Evolutionary conservation across 2,113 vertebrate species (phyloP), one percentile per base, ranked within the genome.

Genomic region (Fukomys damarensis): DNA sequence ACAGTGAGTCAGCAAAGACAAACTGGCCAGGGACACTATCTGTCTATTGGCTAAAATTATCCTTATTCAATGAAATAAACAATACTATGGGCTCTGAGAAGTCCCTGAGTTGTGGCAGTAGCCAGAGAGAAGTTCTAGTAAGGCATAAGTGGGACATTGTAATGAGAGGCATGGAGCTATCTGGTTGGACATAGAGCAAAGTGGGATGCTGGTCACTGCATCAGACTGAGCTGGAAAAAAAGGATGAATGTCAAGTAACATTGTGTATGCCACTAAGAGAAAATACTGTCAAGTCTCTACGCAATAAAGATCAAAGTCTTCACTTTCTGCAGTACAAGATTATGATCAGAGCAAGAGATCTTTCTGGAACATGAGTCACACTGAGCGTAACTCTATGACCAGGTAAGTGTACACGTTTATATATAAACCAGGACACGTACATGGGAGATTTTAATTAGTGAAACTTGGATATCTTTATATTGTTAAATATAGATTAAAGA

Each of bases 391-490:
- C 54, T 72, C 32, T 49, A 46, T 56, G 35, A 16, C 20, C 14
- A 13, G 30, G 7, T 7, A 43, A 76, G 5, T 8, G 9, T 14
- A n/a, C 12, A 52, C 1, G 2, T 3, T 10, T 2, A 41, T 9
- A 82, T 0, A 49, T n/a, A n/a, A n/a, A n/a, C 2, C n/a, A 90
- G 14, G 7, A 13, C 12, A 24, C 49, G 9, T 30, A 16, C 35
- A 3, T 5, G 46, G 41, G 20, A 1, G 72, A 19, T 61, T 70
- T 7, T 35, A 8, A 79, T 84, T 35, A 46, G 17, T 54, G 41
- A 52, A 70, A 32, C 17, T 79, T 76, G n/a, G 20, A 66, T 59
- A 1, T 16, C 13, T 72, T 24, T 82, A 46, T 28, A 28, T n/a
- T 63, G 28, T 20, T 59, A 35, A 82, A 32, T 38, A 49, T 9